Base-by-base conservation (phyloP, 2,888 invertebrate genomes). In the Scaeva pyrastri region DNA sequence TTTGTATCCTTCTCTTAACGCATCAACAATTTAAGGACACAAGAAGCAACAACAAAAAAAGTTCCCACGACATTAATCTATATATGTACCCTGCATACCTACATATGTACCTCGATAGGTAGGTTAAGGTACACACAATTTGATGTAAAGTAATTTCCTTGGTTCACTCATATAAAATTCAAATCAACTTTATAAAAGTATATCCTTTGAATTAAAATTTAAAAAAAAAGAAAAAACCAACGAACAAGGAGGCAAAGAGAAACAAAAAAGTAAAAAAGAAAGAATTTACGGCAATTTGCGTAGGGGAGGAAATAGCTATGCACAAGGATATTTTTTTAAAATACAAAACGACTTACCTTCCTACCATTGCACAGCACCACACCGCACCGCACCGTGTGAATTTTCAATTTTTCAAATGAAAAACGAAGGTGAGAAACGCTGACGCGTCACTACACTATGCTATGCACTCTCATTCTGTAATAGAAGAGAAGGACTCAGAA, bases 241-340 rank as follows among this genome's bases (percentile, higher is more conserved):
- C n/a, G 76, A 68, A 76, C 75, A 72, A 12, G 50, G 21, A 55
- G 41, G 68, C 60, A 74, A 41, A 31, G 31, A 31, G 31, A 31
- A 64, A 43, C 16, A 43, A 70, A 23, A 31, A 56, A 64, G 43
- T 43, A 31, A 43, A 64, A 76, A 56, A 23, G 62, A 31, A 55
- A 50, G 41, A 41, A 19, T 39, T 10, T 60, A 14, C 62, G 58
- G 73, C 86, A 74, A 78, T 86, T 82, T 86, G 86, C 86, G 81
- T 86, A 86, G 86, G 82, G 86, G 86, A 81, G 77, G 77, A 78
- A 86, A 81, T 82, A 71, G 62, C 82, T 78, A 78, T 86, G 82
- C 86, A 82, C 74, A 86, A 85, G 85, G 85, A 81, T 70, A 85
- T 68, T 43, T 68, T 43, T 43, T 14, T 48, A 5, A 48, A 16